Evolutionary conservation across 2,113 vertebrate species (phyloP), one percentile per base, ranked within the genome.

Genomic region (Stegastes partitus): DNA sequence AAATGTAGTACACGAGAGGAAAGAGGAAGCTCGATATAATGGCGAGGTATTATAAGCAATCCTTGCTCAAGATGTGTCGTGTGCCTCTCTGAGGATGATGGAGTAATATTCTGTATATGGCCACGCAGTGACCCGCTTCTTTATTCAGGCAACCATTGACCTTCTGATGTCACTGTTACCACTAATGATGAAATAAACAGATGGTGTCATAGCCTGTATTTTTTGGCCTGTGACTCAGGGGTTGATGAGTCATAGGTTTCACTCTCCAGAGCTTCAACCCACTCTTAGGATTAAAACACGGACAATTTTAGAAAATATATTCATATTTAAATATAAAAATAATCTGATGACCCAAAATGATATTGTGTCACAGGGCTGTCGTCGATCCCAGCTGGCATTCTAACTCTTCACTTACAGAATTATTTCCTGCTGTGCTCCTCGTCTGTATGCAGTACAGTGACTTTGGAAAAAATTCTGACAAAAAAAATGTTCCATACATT

Each of bases 121-220:
- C 50, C 31, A 39, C 50, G 61, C 21, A 8, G 14, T 49, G 5
- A 68, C 68, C 3, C 45, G 44, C 14, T 31, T n/a, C 10, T 47
- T 47, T 34, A 26, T 47, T 81, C 22, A 58, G 37, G 25, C n/a
- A 3, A 68, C 54, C 59, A 3, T 23, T 85, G 83, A 82, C 74
- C 68, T 68, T 79, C 25, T 66, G 51, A 55, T 81, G 66, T 61
- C 58, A 78, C 25, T 61, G 31, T 66, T 76, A 26, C 28, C 34
- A 51, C 70, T 79, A 87, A 89, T 84, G 67, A 89, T 87, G 59
- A 90, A 85, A 76, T 81, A 89, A 87, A 90, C 69, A 73, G 67
- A 84, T 84, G 55, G 59, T 74, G 83, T 86, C 77, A 84, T 77
- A 21, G 73, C 34, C 62, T 57, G 42, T 53, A 58, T 74, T 80